Evolutionary conservation across 2,797 vertebrate genomes (phyloP).

Genomic region (Hydrocynus forskahlii): DNA sequence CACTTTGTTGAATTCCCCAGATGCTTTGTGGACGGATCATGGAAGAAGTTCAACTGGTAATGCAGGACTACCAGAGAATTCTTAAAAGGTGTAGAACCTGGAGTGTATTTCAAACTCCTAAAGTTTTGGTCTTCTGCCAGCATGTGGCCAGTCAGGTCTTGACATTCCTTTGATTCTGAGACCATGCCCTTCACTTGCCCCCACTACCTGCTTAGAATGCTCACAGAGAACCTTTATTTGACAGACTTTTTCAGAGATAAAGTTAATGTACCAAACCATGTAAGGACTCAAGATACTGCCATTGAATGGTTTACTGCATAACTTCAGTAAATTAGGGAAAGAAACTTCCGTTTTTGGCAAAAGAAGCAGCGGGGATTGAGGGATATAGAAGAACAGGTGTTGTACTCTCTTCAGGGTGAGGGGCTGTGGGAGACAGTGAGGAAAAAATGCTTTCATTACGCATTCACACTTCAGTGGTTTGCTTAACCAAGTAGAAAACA

Average conservation of each 20-base stretch:
- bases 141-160: not conserved
- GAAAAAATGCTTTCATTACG: conserved; percentile 48
- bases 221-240: not conserved
- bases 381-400: conserved; percentile 29
- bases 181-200: not conserved
- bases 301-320: not conserved
- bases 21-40: not conserved
- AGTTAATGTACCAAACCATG: not conserved
- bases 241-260: conserved; percentile 4
- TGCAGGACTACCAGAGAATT: not conserved
- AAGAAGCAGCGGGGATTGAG: not conserved
- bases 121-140: conserved; percentile 2
- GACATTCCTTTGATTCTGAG: not conserved
- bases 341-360: not conserved
- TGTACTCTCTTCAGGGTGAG: conserved; percentile 26
- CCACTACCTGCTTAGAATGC: not conserved
- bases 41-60: not conserved
- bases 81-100: not conserved
- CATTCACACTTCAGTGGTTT: conserved; percentile 43
- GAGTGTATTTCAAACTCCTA: not conserved
- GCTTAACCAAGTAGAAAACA: conserved; percentile 38
- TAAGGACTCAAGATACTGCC: conserved; percentile 1
- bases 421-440: conserved; percentile 15
- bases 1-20: conserved; percentile 19
- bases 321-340: not conserved